A percentile compares a stretch with the other conserved stretches of the same genome.
These are phyloP conservation scores for Meta bourneti DNA, from an alignment of 2,888 invertebrate genomes.

Conservation along the genomic window DNA sequence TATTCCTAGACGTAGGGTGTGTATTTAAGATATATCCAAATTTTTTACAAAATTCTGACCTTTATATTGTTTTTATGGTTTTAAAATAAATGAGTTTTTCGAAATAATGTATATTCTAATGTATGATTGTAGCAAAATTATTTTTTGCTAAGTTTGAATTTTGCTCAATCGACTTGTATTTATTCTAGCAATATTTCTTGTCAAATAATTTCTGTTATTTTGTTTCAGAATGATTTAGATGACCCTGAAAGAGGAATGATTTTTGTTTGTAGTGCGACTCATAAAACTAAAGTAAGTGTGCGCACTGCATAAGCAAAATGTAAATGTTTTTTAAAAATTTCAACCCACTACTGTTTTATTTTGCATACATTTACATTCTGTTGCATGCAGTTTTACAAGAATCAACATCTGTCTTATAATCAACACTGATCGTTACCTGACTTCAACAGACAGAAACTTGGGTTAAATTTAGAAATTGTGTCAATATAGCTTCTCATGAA, in stretches of 20 bases:
- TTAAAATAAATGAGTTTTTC: too few relatives aligned
- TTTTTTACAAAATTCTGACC: too few relatives aligned
- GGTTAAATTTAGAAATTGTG: too few relatives aligned
- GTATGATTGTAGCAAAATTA: too few relatives aligned
- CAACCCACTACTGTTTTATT: not conserved
- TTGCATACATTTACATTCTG: not conserved
- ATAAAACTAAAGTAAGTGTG: constrained; percentile 90
- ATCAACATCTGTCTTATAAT: too few relatives aligned
- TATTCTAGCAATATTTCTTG: too few relatives aligned
- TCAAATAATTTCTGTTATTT: not conserved
- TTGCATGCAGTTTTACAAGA: too few relatives aligned
- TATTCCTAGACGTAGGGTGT: constrained; percentile 92
- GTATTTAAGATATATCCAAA: constrained; percentile 75
- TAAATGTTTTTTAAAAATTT: not conserved
- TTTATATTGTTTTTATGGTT: too few relatives aligned
- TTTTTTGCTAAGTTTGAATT: not conserved
- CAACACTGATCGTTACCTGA: too few relatives aligned
- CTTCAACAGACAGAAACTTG: too few relatives aligned
- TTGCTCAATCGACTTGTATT: not conserved
- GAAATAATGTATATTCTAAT: too few relatives aligned
- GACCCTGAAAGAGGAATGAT: constrained; percentile 99
- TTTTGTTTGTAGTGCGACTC: constrained; percentile 99
- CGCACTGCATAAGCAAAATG: not conserved
- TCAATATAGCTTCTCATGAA: too few relatives aligned
- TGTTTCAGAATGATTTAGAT: constrained; percentile 91